These are phyloP conservation scores for Lepeophtheirus salmonis DNA, from an alignment of 1,140 invertebrate species.

Conservation along the genomic window DNA sequence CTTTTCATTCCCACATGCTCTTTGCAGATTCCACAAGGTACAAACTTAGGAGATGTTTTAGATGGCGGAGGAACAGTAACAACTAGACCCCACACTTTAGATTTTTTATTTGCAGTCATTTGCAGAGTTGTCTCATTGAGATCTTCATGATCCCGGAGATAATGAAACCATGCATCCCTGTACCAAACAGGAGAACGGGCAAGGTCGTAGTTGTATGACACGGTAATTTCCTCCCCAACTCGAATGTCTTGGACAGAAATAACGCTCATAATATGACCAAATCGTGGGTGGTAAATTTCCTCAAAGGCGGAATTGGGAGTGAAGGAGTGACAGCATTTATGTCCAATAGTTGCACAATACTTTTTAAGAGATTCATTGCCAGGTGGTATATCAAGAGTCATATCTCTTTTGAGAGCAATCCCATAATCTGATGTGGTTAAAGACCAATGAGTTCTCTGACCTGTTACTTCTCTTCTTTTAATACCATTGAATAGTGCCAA, in stretches of 20 bases:
- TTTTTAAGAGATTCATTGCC: slow-evolving; percentile 1
- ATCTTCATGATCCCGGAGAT: slow-evolving; percentile 5
- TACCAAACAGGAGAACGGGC: slow-evolving; percentile 6
- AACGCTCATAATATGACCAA: slow-evolving; percentile 9
- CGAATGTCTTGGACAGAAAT: background rate
- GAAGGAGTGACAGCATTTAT: slow-evolving; percentile 18
- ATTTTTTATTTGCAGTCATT: background rate
- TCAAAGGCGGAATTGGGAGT: slow-evolving; percentile 7
- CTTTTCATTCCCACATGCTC: background rate
- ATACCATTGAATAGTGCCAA: slow-evolving; percentile 4
- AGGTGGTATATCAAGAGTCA: background rate
- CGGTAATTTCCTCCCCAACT: slow-evolving; percentile 1
- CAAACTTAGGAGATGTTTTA: background rate
- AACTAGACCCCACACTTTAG: background rate
- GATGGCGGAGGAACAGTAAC: slow-evolving; percentile 3
- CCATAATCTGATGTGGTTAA: background rate
- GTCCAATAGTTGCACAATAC: slow-evolving; percentile 9
- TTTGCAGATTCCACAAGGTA: background rate
- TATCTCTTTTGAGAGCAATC: background rate
- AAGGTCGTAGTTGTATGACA: slow-evolving; percentile 13
- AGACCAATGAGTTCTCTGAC: background rate
- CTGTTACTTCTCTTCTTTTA: background rate
- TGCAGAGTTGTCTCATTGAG: slow-evolving; percentile 5
- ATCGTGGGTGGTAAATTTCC: slow-evolving; percentile 11
- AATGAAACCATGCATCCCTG: slow-evolving; percentile 5